Base-by-base conservation (phyloP, 2,888 invertebrate species). In the Parnassius glacialis region DNA sequence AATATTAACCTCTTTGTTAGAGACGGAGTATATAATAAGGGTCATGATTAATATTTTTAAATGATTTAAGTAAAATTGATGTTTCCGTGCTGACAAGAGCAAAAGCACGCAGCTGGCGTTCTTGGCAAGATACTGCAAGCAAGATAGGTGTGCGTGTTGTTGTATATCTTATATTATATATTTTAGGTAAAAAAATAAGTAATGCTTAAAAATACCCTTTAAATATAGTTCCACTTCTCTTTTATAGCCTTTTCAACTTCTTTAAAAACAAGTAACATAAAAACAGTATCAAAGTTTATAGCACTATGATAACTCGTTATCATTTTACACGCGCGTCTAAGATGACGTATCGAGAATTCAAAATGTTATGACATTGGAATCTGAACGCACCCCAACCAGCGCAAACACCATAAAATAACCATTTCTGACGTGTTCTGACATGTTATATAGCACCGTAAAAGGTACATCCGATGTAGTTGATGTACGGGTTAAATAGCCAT, bases 301-400 rank as follows among this genome's bases (percentile, higher is more conserved):
- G 63, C 70, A 74, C 71, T 69, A 75, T 74, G 79, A 81, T 81
- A 84, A 78, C 75, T 70, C 70, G 76, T 85, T 86, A 87, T 87
- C 86, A 82, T 79, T 79, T 79, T 73, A 74, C 74, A 75, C 75
- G 68, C 47, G 43, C 65, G 66, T 72, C 65, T 67, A 62, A 71
- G 69, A 74, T 80, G 81, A 80, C 75, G 84, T 84, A 89, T 86
- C 81, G 75, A 77, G 83, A 81, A 85, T 84, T 83, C 85, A 83
- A 82, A 90, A 90, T 88, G 89, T 90, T 89, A 89, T 90, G 90
- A 89, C 90, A 87, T 70, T 71, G 73, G 76, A 84, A 83, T 85
- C 85, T 81, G 79, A 74, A 70, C 79, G 79, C 79, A 73, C 83
- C 83, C 83, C 74, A 76, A 75, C 76, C 70, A 68, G 71, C 56